phyloP scores from a whole-genome alignment of 2,888 invertebrate species.

The Microctonus aethiopoides region DNA sequence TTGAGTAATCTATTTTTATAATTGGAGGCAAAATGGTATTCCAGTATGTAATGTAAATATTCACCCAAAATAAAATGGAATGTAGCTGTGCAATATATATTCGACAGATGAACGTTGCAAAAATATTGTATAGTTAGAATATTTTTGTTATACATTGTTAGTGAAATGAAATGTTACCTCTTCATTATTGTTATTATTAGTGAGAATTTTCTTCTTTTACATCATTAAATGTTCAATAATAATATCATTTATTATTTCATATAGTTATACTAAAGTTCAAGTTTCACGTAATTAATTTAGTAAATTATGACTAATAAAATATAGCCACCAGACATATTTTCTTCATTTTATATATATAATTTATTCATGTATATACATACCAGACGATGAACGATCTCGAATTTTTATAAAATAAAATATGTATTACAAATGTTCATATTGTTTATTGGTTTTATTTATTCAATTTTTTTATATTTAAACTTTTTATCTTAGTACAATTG shows the following conservation, averaged over 20 bases:
- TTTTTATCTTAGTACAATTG: no score
- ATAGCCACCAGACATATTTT: no score
- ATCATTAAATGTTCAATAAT: background rate
- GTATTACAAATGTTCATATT: background rate
- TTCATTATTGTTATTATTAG: background rate
- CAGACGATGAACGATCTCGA: no score
- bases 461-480: background rate
- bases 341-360: no score
- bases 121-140: background rate
- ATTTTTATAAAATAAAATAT: conserved; percentile 3
- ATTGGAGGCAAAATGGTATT: conserved; percentile 4
- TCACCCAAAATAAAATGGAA: background rate
- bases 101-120: background rate
- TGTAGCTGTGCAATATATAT: background rate
- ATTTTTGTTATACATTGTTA: background rate
- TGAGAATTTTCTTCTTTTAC: background rate
- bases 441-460: background rate
- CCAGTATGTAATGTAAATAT: background rate
- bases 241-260: background rate
- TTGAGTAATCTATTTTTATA: conserved; percentile 40
- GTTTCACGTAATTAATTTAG: background rate
- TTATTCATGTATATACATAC: no score
- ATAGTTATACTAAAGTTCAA: background rate
- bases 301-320: background rate
- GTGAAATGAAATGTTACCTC: background rate